These are phyloP conservation scores for Eutolmus rufibarbis DNA, from an alignment of 2,888 invertebrate genomes.

Conservation along the genomic window DNA sequence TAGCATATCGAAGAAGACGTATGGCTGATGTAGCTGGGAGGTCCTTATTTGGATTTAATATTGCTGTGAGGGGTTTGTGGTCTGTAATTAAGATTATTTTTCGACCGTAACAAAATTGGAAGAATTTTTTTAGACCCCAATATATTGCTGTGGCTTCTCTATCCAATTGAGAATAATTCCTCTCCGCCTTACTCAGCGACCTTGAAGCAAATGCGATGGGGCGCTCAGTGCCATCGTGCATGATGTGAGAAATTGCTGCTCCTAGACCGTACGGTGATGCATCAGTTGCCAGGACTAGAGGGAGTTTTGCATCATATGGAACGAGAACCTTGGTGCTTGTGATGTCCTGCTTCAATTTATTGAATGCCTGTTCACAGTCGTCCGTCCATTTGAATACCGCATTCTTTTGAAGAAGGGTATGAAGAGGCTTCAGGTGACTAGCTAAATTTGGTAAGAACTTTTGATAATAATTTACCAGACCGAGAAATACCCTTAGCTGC, in stretches of 20 bases:
- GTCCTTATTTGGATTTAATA: constrained; percentile 20
- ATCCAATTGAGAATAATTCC: constrained; percentile 51
- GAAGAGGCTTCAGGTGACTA: neutral
- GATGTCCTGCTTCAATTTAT: neutral
- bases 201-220: neutral
- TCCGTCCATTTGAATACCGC: neutral
- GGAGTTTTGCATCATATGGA: constrained; percentile 26
- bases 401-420: neutral
- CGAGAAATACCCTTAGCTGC: too few relatives aligned
- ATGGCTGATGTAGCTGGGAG: constrained; percentile 45
- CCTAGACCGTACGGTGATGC: constrained; percentile 50
- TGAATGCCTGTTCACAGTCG: neutral
- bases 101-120: constrained; percentile 55
- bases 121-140: constrained; percentile 56
- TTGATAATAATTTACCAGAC: too few relatives aligned
- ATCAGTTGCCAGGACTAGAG: constrained; percentile 49
- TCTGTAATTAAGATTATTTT: constrained; percentile 53
- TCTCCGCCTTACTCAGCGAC: constrained; percentile 40
- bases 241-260: constrained; percentile 54
- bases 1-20: constrained; percentile 46
- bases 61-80: neutral
- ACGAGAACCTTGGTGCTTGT: neutral
- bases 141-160: constrained; percentile 54
- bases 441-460: too few relatives aligned
- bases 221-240: constrained; percentile 51